These are phyloP conservation scores for Creontiades dilutus DNA, from an alignment of 2,888 invertebrate species.

Conservation along the genomic window DNA sequence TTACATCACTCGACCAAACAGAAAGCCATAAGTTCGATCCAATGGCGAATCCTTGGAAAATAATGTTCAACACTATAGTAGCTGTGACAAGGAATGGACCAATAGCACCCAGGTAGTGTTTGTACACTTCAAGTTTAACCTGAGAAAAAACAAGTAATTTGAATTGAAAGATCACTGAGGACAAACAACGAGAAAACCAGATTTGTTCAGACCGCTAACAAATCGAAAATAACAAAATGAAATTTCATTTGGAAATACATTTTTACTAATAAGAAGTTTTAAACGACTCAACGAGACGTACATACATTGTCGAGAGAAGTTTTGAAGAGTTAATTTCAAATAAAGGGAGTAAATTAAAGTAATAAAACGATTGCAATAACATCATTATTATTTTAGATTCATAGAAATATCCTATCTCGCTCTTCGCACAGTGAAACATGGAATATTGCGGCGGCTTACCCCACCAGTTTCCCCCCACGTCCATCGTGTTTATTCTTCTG, in stretches of 20 bases:
- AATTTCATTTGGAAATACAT: too few relatives aligned
- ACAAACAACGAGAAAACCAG: neutral
- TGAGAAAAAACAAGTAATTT: conserved; percentile 77
- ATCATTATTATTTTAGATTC: neutral
- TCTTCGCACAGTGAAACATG: neutral
- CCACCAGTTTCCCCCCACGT: conserved; percentile 97
- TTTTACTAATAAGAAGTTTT: too few relatives aligned
- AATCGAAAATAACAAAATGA: too few relatives aligned
- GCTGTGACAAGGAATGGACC: conserved; percentile 87
- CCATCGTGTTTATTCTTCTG: too few relatives aligned
- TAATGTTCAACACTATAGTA: conserved; percentile 88
- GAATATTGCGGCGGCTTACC: conserved; percentile 82
- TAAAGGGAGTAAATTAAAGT: too few relatives aligned
- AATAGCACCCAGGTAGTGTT: conserved; percentile 91
- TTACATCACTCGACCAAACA: conserved; percentile 86
- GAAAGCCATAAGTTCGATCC: conserved; percentile 92
- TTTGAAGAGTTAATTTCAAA: too few relatives aligned
- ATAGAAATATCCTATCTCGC: neutral
- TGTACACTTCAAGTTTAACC: conserved; percentile 93
- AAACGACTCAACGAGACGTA: too few relatives aligned
- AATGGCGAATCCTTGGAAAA: conserved; percentile 91
- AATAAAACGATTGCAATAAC: too few relatives aligned
- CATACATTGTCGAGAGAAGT: too few relatives aligned
- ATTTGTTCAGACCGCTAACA: too few relatives aligned
- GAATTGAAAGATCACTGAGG: neutral